phyloP scores from a whole-genome alignment of 2,888 invertebrate genomes.

The Leptopilina drosophilae region DNA sequence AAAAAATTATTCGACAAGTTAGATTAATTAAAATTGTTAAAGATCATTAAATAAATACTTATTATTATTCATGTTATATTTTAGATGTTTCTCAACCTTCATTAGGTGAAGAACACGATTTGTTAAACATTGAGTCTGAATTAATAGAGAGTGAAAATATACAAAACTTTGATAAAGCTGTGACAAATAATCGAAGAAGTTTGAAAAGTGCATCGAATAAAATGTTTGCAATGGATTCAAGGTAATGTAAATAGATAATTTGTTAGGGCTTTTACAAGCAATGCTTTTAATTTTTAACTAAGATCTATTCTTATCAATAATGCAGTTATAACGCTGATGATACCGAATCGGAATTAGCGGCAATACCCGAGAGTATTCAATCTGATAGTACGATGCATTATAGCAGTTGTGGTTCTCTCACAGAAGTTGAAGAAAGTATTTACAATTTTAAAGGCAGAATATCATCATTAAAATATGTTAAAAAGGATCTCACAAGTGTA shows the following conservation, averaged over 20 bases:
- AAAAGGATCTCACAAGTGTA: not conserved
- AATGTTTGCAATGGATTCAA: slow-evolving; percentile 79
- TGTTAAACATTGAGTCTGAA: slow-evolving; percentile 64
- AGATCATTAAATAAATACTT: too few species aligned
- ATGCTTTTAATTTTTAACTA: slow-evolving; percentile 67
- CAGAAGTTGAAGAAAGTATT: slow-evolving; percentile 70
- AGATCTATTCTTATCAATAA: too few species aligned
- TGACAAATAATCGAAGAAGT: slow-evolving; percentile 69
- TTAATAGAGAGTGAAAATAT: slow-evolving; percentile 69
- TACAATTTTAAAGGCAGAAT: slow-evolving; percentile 49
- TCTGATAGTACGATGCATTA: slow-evolving; percentile 91
- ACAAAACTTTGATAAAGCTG: slow-evolving; percentile 66
- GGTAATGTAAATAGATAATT: too few species aligned
- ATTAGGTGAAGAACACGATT: slow-evolving; percentile 83
- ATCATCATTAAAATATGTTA: not conserved
- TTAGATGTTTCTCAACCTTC: slow-evolving; percentile 88
- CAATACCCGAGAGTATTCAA: slow-evolving; percentile 93
- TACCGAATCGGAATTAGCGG: slow-evolving; percentile 92
- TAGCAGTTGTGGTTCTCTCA: slow-evolving; percentile 78
- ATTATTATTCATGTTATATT: too few species aligned
- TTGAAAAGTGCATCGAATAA: slow-evolving; percentile 63
- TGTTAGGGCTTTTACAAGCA: slow-evolving; percentile 72
- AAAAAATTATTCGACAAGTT: too few species aligned
- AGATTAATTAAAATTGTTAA: too few species aligned
- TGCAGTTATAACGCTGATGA: slow-evolving; percentile 81